These are phyloP conservation scores for Sylvietta virens DNA, from an alignment of 2,113 vertebrate genomes.

Conservation along the genomic window DNA sequence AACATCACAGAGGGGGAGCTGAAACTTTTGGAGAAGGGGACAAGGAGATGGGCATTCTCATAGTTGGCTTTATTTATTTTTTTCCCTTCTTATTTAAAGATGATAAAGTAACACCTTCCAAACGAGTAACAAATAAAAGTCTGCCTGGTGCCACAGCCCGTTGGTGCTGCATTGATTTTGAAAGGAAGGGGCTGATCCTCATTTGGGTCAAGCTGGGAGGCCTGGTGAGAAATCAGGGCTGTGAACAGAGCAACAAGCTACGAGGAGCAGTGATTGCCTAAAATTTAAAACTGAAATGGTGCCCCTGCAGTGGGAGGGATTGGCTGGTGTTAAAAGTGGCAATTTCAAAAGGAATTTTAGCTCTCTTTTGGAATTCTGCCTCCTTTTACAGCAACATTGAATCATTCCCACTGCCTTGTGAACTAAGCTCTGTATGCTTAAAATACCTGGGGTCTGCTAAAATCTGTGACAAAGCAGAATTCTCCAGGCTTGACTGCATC, in stretches of 20 bases:
- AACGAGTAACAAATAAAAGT: neutral
- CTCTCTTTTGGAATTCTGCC: neutral
- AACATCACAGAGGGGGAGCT: neutral
- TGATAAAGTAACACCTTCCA: neutral
- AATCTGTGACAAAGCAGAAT: neutral
- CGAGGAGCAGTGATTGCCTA: neutral
- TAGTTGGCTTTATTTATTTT: neutral
- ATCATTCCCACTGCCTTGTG: neutral
- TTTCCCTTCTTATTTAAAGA: neutral
- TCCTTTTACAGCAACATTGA: neutral
- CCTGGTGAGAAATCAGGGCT: neutral
- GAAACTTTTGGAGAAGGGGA: neutral
- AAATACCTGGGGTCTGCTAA: neutral
- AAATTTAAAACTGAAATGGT: neutral
- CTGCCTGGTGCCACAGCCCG: neutral
- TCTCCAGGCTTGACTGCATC: neutral
- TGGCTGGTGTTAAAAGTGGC: neutral
- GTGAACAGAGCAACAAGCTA: neutral
- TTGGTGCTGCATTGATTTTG: neutral
- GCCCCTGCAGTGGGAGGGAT: neutral
- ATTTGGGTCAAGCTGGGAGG: neutral
- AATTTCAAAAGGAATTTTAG: neutral
- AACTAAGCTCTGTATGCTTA: neutral
- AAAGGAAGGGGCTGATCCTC: neutral
- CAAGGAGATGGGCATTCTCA: neutral